Evolutionary conservation across 2,113 vertebrate species (phyloP).

Genomic region (Gambusia holbrooki): DNA sequence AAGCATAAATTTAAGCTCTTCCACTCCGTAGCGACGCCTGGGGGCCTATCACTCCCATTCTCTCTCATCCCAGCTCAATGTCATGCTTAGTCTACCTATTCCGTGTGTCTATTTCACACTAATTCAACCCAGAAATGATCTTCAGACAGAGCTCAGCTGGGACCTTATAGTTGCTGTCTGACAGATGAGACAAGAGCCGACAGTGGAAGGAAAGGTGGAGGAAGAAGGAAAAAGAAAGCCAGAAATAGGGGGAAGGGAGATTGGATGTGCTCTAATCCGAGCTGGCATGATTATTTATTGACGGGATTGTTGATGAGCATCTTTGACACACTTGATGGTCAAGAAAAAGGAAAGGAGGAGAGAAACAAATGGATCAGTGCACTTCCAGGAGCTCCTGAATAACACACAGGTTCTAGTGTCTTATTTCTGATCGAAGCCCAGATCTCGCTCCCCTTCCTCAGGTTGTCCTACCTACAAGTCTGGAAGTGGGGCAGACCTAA

Average conservation of each 20-base stretch:
- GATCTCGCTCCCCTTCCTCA: slow-evolving; percentile 63
- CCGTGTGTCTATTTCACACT: slow-evolving; percentile 81
- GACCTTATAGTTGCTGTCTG: slow-evolving; percentile 63
- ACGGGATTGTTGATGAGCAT: slow-evolving; percentile 51
- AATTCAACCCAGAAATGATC: slow-evolving; percentile 79
- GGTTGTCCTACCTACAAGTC: slow-evolving; percentile 58
- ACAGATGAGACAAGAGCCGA: slow-evolving; percentile 65
- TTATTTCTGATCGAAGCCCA: slow-evolving; percentile 55
- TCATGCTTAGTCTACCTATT: slow-evolving; percentile 83
- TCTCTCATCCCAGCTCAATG: slow-evolving; percentile 75
- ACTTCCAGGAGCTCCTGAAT: slow-evolving; percentile 5
- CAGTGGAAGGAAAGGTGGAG: slow-evolving; percentile 50
- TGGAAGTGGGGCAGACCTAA: slow-evolving; percentile 70
- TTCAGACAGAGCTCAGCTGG: slow-evolving; percentile 76
- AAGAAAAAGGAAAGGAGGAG: slow-evolving; percentile 44
- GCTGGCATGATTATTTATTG: slow-evolving; percentile 52
- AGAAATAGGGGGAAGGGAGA: slow-evolving; percentile 37
- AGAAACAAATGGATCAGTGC: slow-evolving; percentile 8
- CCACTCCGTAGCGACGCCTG: slow-evolving; percentile 44
- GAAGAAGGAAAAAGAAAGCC: slow-evolving; percentile 39
- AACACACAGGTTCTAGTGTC: slow-evolving; percentile 20
- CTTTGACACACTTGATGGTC: slow-evolving; percentile 41
- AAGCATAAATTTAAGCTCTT: slow-evolving; percentile 62
- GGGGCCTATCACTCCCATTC: slow-evolving; percentile 65
- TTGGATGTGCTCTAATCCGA: slow-evolving; percentile 69